Evolutionary conservation across 2,797 vertebrate genomes (phyloP).

Genomic region (Benthosema pterotum): DNA sequence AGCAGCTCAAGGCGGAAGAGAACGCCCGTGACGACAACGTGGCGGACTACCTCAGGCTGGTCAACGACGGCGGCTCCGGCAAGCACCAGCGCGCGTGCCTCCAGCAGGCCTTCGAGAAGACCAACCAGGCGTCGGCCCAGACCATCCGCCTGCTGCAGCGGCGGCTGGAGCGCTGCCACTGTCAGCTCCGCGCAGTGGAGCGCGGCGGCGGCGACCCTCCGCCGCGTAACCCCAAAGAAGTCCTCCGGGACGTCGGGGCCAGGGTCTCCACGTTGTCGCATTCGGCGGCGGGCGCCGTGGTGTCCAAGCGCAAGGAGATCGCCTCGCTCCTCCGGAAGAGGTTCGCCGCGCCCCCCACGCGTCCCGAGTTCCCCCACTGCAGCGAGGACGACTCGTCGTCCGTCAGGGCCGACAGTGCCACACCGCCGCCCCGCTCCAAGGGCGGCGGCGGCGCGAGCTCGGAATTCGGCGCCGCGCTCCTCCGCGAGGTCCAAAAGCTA

Average conservation of each 20-base stretch:
- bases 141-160: conserved; percentile 95
- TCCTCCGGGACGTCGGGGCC: conserved; percentile 93
- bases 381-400: conserved; percentile 98
- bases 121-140: conserved; percentile 97
- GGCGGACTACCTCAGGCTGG: conserved; percentile 95
- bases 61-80: conserved; percentile 89
- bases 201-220: conserved; percentile 96
- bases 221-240: conserved; percentile 93
- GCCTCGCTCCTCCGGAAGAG: conserved; percentile 92
- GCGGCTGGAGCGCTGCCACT: conserved; percentile 94
- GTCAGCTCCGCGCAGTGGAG: conserved; percentile 93
- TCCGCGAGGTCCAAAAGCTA: conserved; percentile 95
- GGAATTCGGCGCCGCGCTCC: conserved; percentile 85
- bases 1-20: conserved; percentile 98
- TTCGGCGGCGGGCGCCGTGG: conserved; percentile 93
- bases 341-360: too few species aligned
- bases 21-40: conserved; percentile 95
- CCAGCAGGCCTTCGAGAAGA: conserved; percentile 98
- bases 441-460: too few species aligned
- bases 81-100: conserved; percentile 94
- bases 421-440: conserved; percentile 90
- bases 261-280: conserved; percentile 96
- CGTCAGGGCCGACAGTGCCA: conserved; percentile 90
- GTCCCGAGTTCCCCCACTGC: conserved; percentile 92
- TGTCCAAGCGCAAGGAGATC: conserved; percentile 94